phyloP scores from a whole-genome alignment of 2,888 invertebrate species.

The Netelia inedita region DNA sequence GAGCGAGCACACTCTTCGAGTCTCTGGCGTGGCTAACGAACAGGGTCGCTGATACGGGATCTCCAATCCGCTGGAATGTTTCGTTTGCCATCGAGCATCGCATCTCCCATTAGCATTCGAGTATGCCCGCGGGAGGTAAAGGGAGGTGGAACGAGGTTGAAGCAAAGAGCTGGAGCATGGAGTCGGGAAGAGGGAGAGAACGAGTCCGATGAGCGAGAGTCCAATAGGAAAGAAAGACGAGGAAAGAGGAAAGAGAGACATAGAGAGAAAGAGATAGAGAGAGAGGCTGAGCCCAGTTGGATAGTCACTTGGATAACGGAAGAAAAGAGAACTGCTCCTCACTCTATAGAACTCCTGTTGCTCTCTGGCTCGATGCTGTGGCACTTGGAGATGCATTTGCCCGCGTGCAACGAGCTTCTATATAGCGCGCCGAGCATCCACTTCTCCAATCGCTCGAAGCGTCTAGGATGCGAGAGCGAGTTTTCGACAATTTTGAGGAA shows the following conservation, averaged over 20 bases:
- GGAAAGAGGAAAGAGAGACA: slow-evolving; percentile 47
- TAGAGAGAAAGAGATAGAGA: slow-evolving; percentile 30
- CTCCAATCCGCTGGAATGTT: slow-evolving; percentile 80
- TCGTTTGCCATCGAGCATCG: slow-evolving; percentile 81
- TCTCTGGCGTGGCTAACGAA: slow-evolving; percentile 77
- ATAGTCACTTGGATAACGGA: slow-evolving; percentile 67
- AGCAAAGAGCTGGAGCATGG: slow-evolving; percentile 41
- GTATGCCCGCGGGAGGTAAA: slow-evolving; percentile 70
- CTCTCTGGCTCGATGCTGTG: slow-evolving; percentile 23
- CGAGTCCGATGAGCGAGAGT: slow-evolving; percentile 31
- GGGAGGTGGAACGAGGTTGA: slow-evolving; percentile 36
- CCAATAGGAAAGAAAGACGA: slow-evolving; percentile 52
- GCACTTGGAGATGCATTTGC: slow-evolving; percentile 38
- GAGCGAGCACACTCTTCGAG: slow-evolving; percentile 45
- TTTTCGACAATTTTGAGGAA: background rate
- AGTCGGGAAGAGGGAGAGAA: background rate
- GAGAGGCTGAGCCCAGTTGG: slow-evolving; percentile 65
- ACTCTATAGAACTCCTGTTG: slow-evolving; percentile 46
- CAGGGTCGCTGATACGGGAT: slow-evolving; percentile 80
- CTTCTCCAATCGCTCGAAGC: slow-evolving; percentile 44
- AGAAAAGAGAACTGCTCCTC: slow-evolving; percentile 61
- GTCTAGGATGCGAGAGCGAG: slow-evolving; percentile 26
- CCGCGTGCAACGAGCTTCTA: slow-evolving; percentile 25
- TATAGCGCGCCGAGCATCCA: slow-evolving; percentile 27
- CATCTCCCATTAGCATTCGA: slow-evolving; percentile 81